These are phyloP conservation scores for Echinometra lucunter DNA, from an alignment of 53 echinoderm and acorn worm species.

Conservation along the genomic window DNA sequence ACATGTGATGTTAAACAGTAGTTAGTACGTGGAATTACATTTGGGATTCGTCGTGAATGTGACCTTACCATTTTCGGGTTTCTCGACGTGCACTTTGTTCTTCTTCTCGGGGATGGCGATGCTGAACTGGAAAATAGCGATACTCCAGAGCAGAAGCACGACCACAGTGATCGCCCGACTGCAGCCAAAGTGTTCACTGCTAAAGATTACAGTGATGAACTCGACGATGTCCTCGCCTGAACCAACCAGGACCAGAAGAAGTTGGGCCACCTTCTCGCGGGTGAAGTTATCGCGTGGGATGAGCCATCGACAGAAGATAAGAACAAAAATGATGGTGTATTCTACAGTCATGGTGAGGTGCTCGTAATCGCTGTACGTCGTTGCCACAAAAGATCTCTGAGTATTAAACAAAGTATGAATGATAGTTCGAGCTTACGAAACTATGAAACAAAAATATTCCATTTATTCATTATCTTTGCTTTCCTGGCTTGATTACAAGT, in stretches of 20 bases:
- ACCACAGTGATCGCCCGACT: slow-evolving; percentile 39
- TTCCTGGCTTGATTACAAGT: no score
- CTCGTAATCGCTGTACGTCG: background rate
- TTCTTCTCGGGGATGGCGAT: slow-evolving; percentile 66
- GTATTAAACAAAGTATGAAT: background rate
- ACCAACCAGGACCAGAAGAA: slow-evolving; percentile 63
- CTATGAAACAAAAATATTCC: no score
- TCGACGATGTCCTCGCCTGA: slow-evolving; percentile 71
- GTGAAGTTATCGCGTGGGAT: slow-evolving; percentile 68
- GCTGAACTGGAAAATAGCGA: slow-evolving; percentile 63
- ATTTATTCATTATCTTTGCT: no score
- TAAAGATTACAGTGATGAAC: slow-evolving; percentile 40
- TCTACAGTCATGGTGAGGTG: background rate
- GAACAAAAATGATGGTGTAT: slow-evolving; percentile 55
- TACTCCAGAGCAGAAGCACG: slow-evolving; percentile 57
- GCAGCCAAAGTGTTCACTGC: slow-evolving; percentile 42
- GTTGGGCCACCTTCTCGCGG: slow-evolving; percentile 60
- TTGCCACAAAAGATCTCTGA: slow-evolving; percentile 3
- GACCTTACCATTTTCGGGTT: slow-evolving; percentile 34
- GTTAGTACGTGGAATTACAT: no score
- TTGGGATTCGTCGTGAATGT: background rate
- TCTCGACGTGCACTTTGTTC: slow-evolving; percentile 23
- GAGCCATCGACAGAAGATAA: slow-evolving; percentile 65
- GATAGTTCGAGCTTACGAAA: no score
- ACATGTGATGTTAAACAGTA: no score